Evolutionary conservation across 2,888 invertebrate species (phyloP).

Genomic region (Thera obeliscata): DNA sequence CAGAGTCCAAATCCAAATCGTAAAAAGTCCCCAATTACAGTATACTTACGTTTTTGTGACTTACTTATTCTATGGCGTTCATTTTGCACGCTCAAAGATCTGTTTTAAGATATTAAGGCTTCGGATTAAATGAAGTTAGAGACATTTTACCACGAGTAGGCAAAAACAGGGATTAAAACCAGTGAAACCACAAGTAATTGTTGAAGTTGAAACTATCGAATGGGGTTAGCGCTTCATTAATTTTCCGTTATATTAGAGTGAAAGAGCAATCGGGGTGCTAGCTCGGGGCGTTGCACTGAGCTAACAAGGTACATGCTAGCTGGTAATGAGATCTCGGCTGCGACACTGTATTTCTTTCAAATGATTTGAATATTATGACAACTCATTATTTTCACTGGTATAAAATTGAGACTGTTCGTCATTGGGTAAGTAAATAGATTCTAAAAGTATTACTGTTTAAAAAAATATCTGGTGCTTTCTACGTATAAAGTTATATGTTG

Average conservation of each 20-base stretch:
- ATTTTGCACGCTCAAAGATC: too few relatives aligned
- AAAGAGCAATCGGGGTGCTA: slow-evolving; percentile 23
- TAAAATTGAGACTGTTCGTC: neutral
- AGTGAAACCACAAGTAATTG: slow-evolving; percentile 16
- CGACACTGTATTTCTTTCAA: slow-evolving; percentile 6
- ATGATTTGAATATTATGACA: neutral
- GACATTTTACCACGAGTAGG: neutral
- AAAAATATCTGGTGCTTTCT: neutral
- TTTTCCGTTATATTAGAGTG: slow-evolving; percentile 50
- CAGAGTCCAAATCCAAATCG: neutral
- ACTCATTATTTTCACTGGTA: slow-evolving; percentile 2
- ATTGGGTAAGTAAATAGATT: neutral
- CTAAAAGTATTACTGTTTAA: neutral
- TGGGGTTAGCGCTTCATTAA: slow-evolving; percentile 44
- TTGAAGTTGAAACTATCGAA: slow-evolving; percentile 12
- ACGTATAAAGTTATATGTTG: neutral
- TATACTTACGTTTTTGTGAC: neutral
- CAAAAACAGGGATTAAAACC: neutral
- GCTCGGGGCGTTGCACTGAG: slow-evolving; percentile 11
- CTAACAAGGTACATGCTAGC: slow-evolving; percentile 15
- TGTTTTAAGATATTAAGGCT: too few relatives aligned
- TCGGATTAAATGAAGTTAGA: too few relatives aligned
- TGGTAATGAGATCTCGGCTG: slow-evolving; percentile 26
- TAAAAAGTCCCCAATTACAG: neutral
- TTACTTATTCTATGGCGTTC: neutral